Percentiles rank a stretch among this genome's conserved stretches.
These are phyloP conservation scores for Zoanthus sociatus DNA, from an alignment of 92 coral and sea anemone species.

Conservation along the genomic window DNA sequence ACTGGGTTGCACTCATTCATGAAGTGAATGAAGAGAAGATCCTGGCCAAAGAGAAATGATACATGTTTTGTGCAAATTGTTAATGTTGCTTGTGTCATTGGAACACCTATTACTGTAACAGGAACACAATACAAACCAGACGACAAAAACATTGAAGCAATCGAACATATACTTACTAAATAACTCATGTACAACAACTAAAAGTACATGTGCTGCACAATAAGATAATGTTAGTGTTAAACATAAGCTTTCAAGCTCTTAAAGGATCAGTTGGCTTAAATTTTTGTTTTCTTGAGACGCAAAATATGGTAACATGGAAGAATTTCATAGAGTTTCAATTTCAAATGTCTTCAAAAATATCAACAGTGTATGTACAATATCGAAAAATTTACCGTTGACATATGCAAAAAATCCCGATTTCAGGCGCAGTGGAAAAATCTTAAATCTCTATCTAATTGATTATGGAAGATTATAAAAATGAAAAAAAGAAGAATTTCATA, in stretches of 20 bases:
- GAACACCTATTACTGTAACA: constrained; percentile 47
- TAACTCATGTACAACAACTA: neutral
- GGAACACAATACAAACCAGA: constrained; percentile 57
- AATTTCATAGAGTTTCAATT: neutral
- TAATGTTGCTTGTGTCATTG: constrained; percentile 33
- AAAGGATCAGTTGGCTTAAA: too few relatives aligned
- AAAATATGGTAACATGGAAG: neutral
- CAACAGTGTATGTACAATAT: too few relatives aligned
- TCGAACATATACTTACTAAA: constrained; percentile 48
- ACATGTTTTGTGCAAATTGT: constrained; percentile 43
- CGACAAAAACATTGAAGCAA: constrained; percentile 42
- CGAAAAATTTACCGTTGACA: too few relatives aligned
- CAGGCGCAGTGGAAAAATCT: too few relatives aligned
- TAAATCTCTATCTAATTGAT: too few relatives aligned
- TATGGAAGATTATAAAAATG: too few relatives aligned
- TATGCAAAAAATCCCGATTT: too few relatives aligned
- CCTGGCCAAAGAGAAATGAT: constrained; percentile 47
- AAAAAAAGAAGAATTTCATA: constrained; percentile 14
- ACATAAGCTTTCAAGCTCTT: too few relatives aligned
- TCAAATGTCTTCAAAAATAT: too few relatives aligned
- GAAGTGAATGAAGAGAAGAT: constrained; percentile 41
- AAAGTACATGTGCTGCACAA: neutral
- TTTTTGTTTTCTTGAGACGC: neutral
- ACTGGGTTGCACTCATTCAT: constrained; percentile 25
- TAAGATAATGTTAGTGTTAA: too few relatives aligned